Evolutionary conservation across 2,797 vertebrate species (phyloP).

Genomic region (Microcaecilia unicolor): DNA sequence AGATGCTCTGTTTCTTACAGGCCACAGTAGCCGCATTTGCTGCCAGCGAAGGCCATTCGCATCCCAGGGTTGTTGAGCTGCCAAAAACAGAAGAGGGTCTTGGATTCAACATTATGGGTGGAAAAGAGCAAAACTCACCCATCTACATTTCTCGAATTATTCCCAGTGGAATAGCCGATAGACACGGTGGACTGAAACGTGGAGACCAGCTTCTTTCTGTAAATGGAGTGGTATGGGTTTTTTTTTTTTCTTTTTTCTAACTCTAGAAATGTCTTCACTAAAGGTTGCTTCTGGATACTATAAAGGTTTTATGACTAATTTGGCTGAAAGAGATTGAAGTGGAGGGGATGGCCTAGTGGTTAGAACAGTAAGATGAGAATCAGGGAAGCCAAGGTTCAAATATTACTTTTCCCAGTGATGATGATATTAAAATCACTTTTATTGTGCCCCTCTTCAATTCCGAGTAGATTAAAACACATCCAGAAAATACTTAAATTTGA

Average conservation of each 20-base stretch:
- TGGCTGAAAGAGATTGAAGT: no score
- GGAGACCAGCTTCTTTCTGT: slow-evolving; percentile 96
- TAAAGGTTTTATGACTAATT: no score
- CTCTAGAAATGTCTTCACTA: slow-evolving; percentile 37
- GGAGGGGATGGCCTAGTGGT: no score
- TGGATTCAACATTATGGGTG: slow-evolving; percentile 98
- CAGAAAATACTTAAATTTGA: no score
- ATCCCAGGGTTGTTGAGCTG: slow-evolving; percentile 91
- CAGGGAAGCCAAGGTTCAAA: no score
- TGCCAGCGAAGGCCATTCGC: slow-evolving; percentile 94
- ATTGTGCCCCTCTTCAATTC: no score
- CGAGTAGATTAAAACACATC: no score
- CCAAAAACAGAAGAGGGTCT: slow-evolving; percentile 96
- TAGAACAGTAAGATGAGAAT: no score
- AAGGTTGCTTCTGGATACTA: no score
- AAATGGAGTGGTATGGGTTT: slow-evolving; percentile 85
- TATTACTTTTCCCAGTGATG: no score
- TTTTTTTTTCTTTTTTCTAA: slow-evolving; percentile 9
- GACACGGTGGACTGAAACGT: slow-evolving; percentile 90
- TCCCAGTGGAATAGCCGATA: slow-evolving; percentile 89
- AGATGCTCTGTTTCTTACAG: slow-evolving; percentile 49
- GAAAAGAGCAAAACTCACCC: slow-evolving; percentile 96
- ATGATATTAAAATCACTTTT: no score
- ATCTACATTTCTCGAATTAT: slow-evolving; percentile 98
- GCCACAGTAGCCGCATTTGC: slow-evolving; percentile 96